These are phyloP conservation scores for Spilarctia lutea DNA, from an alignment of 2,888 invertebrate genomes.

Conservation along the genomic window DNA sequence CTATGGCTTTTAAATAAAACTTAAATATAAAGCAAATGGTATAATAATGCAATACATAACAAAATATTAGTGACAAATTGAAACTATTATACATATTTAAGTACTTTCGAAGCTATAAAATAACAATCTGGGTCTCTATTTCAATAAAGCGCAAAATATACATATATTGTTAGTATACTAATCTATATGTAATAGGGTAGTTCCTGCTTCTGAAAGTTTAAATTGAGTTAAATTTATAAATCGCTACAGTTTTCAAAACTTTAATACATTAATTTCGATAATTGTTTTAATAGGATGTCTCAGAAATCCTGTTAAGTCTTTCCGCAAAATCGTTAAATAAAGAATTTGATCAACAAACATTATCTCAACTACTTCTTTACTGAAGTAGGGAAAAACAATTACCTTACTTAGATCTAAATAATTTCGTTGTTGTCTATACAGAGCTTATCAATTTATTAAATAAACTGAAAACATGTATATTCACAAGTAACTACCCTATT, in stretches of 20 bases:
- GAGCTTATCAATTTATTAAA: not conserved
- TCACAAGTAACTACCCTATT: not conserved
- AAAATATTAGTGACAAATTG: slow-evolving; percentile 64
- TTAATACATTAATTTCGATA: not conserved
- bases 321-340: not conserved
- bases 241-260: not conserved
- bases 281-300: not conserved
- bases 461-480: slow-evolving; percentile 5
- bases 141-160: not conserved
- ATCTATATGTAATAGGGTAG: not conserved
- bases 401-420: not conserved
- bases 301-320: not conserved
- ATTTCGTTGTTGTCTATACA: not conserved
- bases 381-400: not conserved
- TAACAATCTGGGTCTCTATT: not conserved
- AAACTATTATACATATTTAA: slow-evolving; percentile 42
- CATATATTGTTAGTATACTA: not conserved
- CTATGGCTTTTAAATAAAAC: slow-evolving; percentile 58
- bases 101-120: slow-evolving; percentile 49
- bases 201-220: not conserved
- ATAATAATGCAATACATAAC: slow-evolving; percentile 58
- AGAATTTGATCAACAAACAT: not conserved
- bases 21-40: slow-evolving; percentile 54
- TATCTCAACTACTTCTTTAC: not conserved
- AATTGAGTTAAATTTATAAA: not conserved